These are phyloP conservation scores for Cyphomyrus plagiostoma DNA, from an alignment of 2,113 vertebrate genomes.

Conservation along the genomic window DNA sequence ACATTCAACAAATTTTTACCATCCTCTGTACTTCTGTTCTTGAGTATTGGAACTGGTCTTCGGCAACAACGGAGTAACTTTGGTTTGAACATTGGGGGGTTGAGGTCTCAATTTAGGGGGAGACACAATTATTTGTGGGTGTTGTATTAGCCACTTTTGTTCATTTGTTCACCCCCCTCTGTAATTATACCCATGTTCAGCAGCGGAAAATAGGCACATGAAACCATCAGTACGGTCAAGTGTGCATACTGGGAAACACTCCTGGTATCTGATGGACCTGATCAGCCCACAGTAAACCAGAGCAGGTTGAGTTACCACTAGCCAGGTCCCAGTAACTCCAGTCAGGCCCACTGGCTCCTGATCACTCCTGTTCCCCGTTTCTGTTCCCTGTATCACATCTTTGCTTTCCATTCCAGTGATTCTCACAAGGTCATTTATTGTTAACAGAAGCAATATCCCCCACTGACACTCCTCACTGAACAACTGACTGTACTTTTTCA, in stretches of 20 bases:
- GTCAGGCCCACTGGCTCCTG: background rate
- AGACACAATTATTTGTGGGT: too few species aligned
- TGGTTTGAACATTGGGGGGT: too few species aligned
- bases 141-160: too few species aligned
- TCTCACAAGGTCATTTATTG: background rate
- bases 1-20: background rate
- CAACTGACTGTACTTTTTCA: background rate
- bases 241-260: background rate
- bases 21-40: background rate
- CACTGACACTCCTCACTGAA: background rate
- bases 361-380: background rate
- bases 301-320: background rate
- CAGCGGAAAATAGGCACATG: background rate
- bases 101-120: too few species aligned
- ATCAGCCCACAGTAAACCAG: background rate
- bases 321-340: background rate
- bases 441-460: background rate
- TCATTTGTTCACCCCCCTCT: too few species aligned
- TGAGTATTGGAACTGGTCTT: background rate
- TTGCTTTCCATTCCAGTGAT: background rate
- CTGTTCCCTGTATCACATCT: background rate
- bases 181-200: too few species aligned
- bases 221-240: background rate
- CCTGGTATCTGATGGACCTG: background rate
- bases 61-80: background rate